Conservation (phyloP, 2,888 invertebrate species). For the Lasius platythorax region DNA sequence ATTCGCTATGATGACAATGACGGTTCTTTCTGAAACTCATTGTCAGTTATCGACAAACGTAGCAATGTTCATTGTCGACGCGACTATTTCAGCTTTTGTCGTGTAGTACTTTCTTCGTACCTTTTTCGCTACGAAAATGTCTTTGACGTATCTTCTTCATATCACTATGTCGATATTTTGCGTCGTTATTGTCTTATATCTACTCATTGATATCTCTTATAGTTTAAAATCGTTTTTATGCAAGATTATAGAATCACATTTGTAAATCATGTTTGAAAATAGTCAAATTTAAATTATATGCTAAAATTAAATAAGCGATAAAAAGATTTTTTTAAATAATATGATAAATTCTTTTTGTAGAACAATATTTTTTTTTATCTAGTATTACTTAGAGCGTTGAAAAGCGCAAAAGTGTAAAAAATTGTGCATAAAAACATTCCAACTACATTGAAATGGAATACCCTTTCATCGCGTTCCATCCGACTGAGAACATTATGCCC, state of each 20-base stretch:
- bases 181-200: not conserved
- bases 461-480: conserved; percentile 8
- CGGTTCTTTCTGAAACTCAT: not conserved
- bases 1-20: too few species aligned
- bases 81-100: not conserved
- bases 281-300: not conserved
- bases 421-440: not conserved
- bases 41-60: not conserved
- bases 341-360: not conserved
- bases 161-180: not conserved
- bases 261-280: not conserved
- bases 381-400: not conserved
- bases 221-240: not conserved
- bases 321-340: not conserved
- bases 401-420: conserved; percentile 4
- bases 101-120: not conserved
- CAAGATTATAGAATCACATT: not conserved
- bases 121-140: not conserved
- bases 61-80: not conserved
- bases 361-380: not conserved
- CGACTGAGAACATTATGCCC: not conserved
- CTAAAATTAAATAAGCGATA: not conserved
- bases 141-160: not conserved
- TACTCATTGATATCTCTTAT: not conserved
- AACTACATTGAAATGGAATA: conserved; percentile 15